A percentile compares a stretch with the other conserved stretches of the same genome.
These are phyloP conservation scores for Caenorhabditis sp. DNA, from an alignment of 2,888 invertebrate species.

Conservation along the genomic window DNA sequence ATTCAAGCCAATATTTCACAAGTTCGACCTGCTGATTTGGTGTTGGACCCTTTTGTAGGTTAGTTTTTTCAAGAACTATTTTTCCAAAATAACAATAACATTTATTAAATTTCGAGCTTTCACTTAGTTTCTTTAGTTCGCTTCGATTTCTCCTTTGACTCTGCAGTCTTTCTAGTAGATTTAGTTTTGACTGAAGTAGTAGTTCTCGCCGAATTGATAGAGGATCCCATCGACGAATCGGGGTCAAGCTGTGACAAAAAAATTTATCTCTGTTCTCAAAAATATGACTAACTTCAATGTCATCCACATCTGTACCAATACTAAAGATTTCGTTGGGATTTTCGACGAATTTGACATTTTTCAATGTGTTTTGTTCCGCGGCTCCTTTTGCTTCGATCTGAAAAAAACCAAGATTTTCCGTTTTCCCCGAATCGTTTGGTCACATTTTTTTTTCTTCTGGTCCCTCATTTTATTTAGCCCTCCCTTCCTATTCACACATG, in stretches of 20 bases:
- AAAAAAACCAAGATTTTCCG: too few species aligned
- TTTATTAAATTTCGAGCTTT: too few species aligned
- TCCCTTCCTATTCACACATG: too few species aligned
- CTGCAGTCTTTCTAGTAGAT: background rate
- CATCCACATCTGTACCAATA: background rate
- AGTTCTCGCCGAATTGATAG: background rate
- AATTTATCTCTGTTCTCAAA: background rate
- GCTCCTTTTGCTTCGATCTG: too few species aligned
- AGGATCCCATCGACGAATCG: background rate
- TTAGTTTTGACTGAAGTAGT: background rate
- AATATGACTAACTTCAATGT: background rate
- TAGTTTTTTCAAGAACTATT: too few species aligned
- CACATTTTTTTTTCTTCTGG: too few species aligned
- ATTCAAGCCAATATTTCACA: constrained; percentile 91
- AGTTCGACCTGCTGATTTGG: constrained; percentile 79
- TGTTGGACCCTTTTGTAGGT: constrained; percentile 92
- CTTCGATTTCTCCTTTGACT: background rate
- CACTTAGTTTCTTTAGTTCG: too few species aligned
- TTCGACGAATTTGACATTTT: background rate
- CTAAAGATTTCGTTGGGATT: background rate
- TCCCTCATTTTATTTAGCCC: too few species aligned
- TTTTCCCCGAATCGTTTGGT: too few species aligned
- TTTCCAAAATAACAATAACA: too few species aligned
- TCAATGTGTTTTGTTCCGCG: background rate
- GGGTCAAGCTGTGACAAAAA: background rate